Evolutionary conservation across 2,797 vertebrate genomes (phyloP).

Genomic region (Poeciliopsis turneri): DNA sequence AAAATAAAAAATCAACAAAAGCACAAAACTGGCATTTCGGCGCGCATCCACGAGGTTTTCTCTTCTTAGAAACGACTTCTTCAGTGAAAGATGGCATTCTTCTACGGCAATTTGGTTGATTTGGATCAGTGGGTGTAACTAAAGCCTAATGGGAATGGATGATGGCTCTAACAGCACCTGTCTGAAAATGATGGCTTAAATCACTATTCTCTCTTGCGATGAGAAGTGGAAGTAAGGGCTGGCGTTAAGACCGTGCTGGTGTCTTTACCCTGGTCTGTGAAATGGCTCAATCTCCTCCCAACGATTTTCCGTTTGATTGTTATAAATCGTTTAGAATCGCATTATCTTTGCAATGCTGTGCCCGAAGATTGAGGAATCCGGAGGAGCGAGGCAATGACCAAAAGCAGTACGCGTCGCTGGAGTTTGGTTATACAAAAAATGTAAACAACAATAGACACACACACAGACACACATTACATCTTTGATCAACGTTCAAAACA

Average conservation of each 20-base stretch:
- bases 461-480: not conserved
- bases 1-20: not conserved
- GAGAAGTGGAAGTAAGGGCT: constrained; percentile 70
- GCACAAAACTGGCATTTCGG: constrained; percentile 14
- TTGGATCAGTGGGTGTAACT: constrained; percentile 66
- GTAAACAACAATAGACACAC: not conserved
- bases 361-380: constrained; percentile 38
- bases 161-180: constrained; percentile 69
- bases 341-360: constrained; percentile 66
- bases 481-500: not conserved
- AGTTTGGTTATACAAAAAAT: not conserved
- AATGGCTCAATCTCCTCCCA: constrained; percentile 72
- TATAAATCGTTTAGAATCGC: constrained; percentile 74
- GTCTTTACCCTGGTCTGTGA: constrained; percentile 71
- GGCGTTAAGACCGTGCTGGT: constrained; percentile 66
- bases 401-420: not conserved
- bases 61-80: constrained; percentile 39
- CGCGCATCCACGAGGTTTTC: constrained; percentile 11
- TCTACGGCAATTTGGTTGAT: constrained; percentile 52
- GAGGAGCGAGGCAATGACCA: not conserved
- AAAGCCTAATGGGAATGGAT: constrained; percentile 76
- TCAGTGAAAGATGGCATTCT: constrained; percentile 42
- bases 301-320: constrained; percentile 67
- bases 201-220: constrained; percentile 73
- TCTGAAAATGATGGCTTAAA: constrained; percentile 74